A percentile compares a stretch with the other conserved stretches of the same genome.
These are phyloP conservation scores for Theocolax elegans DNA, from an alignment of 1,140 invertebrate species.

Conservation along the genomic window DNA sequence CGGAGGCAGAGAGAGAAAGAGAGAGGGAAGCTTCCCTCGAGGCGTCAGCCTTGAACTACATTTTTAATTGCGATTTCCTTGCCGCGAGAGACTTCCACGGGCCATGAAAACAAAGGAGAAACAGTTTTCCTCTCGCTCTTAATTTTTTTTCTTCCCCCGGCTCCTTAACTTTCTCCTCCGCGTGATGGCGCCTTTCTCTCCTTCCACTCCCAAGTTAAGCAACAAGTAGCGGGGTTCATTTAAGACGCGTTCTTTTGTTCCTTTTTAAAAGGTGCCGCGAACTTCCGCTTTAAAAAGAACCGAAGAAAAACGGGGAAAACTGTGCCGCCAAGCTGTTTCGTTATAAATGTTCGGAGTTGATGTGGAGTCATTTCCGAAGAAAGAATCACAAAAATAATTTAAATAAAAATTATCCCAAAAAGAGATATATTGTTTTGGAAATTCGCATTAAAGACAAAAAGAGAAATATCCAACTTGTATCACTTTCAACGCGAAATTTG, in stretches of 20 bases:
- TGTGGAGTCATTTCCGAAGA: slow-evolving; percentile 3
- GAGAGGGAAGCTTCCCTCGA: slow-evolving; percentile 45
- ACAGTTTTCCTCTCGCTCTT: slow-evolving; percentile 56
- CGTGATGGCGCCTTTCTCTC: background rate
- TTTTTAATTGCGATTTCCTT: slow-evolving; percentile 65
- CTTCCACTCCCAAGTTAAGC: slow-evolving; percentile 56
- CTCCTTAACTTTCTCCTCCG: slow-evolving; percentile 38
- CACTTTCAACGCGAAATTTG: slow-evolving; percentile 14
- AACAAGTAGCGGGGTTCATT: slow-evolving; percentile 69
- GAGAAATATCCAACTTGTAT: slow-evolving; percentile 7
- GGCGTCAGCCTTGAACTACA: slow-evolving; percentile 65
- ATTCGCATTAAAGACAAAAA: background rate
- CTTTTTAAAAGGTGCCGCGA: slow-evolving; percentile 61
- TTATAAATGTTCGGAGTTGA: background rate
- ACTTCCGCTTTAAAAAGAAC: slow-evolving; percentile 58
- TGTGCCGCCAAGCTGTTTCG: slow-evolving; percentile 31
- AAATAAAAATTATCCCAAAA: no score
- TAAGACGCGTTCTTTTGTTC: slow-evolving; percentile 69
- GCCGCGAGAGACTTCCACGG: slow-evolving; percentile 39
- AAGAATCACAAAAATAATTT: no score
- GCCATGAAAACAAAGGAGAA: slow-evolving; percentile 65
- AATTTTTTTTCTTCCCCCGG: background rate
- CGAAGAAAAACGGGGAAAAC: slow-evolving; percentile 44
- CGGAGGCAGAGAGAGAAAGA: slow-evolving; percentile 40
- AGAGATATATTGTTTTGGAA: no score